Evolutionary conservation across 2,113 vertebrate genomes (phyloP), one percentile per base, ranked within the genome.

Genomic region (Psilopsiagon aurifrons): DNA sequence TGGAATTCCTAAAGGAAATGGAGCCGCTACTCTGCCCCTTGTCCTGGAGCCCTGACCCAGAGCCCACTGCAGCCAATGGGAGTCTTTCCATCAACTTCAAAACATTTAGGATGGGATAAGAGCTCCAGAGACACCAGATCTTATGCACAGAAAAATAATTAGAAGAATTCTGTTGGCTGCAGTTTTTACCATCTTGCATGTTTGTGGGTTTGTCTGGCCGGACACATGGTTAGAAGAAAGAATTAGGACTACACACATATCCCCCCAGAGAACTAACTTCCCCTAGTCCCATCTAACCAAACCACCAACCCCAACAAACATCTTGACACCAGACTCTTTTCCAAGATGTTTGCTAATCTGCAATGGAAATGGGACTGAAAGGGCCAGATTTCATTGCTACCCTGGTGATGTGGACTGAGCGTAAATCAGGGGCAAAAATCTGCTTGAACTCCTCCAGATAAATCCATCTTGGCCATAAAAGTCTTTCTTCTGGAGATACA

Each of bases 141-240:
- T 90, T 84, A 35, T 79, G 55, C 79, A 85, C 51, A 91, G 79
- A 80, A 85, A 86, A 83, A 84, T 78, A 92, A 91, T 79, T 16
- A 54, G 84, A 93, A 92, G 75, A 97, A 84, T 82, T 88, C 75
- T 71, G 29, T 78, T 96, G 96, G 95, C 92, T 92, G 82, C 79
- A 88, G 79, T 92, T 93, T 63, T 94, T 83, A 76, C 74, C 77
- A 59, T 13, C 70, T 92, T n/a, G 14, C 71, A 86, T 94, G 88
- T 90, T 95, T 97, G 90, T 95, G 93, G 93, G 74, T 95, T 96
- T 76, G 35, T 88, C 76, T 96, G 94, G 59, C 86, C 0, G 63
- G 95, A 94, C 82, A 84, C 83, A n/a, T 73, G 84, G 73, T 88
- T 91, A 79, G 76, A 78, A 91, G 83, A 82, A 96, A 88, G 91